Evolutionary conservation across 1,140 invertebrate species (phyloP), one percentile per base, ranked within the genome.

Genomic region (Drosophila neocordata): DNA sequence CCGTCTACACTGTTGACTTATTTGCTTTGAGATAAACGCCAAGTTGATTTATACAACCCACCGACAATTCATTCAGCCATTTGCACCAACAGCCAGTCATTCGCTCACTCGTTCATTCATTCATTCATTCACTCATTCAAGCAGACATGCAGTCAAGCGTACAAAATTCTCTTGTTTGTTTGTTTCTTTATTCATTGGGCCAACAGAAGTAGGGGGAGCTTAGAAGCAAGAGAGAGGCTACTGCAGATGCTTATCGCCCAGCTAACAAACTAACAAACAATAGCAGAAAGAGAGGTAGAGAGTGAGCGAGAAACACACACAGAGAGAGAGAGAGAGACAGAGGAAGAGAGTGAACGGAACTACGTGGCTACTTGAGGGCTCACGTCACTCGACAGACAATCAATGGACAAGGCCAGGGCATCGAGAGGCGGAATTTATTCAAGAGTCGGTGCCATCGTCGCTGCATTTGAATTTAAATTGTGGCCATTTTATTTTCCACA

Each of bases 31-130:
- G 82, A 87, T 87, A 87, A 87, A 87, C 83, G 82, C 83, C 75
- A 87, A 88, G 82, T 87, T 87, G 82, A 87, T 87, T 87, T 87
- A 87, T 87, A 88, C 75, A 87, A 82, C 83, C 78, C 83, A 88
- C 82, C 82, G 82, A 87, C 82, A 85, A 85, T 85, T 85, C 82
- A 85, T 85, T 85, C 82, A 85, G 71, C 82, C 82, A 85, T 85
- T 85, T 82, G 82, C 83, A 85, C 77, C 75, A 75, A 56, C 58
- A 52, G 12, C 48, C 61, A 44, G 27, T 44, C 74, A 52, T 1
- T 24, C 69, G 15, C 9, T 63, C 62, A 61, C 15, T 51, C 65
- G 52, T 27, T 66, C 77, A 74, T 18, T 58, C 62, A 31, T 27
- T 24, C 58, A 59, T n/a, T 58, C 61, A 11, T 31, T 41, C 70